These are phyloP conservation scores for Antitype chi DNA, from an alignment of 2,888 invertebrate genomes.

Conservation along the genomic window DNA sequence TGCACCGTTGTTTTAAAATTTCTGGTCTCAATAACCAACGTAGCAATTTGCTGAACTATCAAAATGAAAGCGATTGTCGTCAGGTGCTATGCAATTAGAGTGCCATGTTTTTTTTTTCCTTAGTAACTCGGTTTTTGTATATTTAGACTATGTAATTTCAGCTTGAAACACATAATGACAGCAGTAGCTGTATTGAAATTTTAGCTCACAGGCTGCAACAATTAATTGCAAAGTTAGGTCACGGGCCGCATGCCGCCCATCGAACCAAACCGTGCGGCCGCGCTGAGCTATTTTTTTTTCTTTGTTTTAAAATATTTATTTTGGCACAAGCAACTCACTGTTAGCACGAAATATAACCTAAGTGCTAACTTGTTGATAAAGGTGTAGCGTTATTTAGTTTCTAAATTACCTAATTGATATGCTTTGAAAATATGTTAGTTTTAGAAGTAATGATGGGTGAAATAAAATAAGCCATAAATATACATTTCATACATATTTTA, in stretches of 20 bases:
- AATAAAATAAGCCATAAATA: constrained; percentile 29
- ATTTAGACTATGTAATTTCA: neutral
- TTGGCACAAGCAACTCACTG: no score
- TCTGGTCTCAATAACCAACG: no score
- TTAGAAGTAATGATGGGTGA: neutral
- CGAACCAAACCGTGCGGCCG: neutral
- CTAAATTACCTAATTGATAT: neutral
- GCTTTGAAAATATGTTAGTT: no score
- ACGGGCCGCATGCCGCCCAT: neutral
- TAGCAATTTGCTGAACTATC: neutral
- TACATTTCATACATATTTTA: constrained; percentile 66
- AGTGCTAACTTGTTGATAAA: no score
- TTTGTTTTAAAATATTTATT: neutral
- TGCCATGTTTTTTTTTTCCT: neutral
- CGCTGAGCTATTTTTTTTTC: neutral
- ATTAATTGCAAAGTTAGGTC: neutral
- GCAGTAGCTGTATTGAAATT: neutral
- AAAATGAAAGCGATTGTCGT: neutral
- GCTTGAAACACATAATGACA: neutral
- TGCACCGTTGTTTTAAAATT: neutral
- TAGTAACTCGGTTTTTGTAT: neutral
- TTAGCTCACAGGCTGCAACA: neutral
- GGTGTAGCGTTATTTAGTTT: neutral
- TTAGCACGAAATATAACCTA: no score
- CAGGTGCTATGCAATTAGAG: neutral